phyloP scores from a whole-genome alignment of 1,140 invertebrate species.

The Halyomorpha halys region DNA sequence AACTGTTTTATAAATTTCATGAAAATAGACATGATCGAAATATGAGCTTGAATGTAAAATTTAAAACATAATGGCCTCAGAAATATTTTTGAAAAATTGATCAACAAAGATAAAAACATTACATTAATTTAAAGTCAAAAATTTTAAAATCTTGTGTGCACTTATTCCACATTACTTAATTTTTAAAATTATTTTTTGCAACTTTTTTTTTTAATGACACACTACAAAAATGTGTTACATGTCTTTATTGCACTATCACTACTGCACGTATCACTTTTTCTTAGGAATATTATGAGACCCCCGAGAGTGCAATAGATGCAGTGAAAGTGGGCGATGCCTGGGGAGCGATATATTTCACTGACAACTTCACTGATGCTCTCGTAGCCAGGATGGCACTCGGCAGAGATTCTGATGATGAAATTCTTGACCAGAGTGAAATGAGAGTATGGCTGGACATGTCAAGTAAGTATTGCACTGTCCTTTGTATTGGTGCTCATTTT shows the following conservation, averaged over 20 bases:
- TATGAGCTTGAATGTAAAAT: too few species aligned
- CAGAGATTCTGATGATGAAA: conserved; percentile 53
- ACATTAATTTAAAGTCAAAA: too few species aligned
- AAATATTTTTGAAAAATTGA: too few species aligned
- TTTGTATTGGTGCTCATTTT: too few species aligned
- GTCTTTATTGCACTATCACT: background rate
- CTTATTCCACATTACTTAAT: too few species aligned
- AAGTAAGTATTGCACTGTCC: conserved; percentile 49
- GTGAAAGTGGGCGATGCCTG: conserved; percentile 66
- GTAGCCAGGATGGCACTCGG: conserved; percentile 57
- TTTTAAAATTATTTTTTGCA: too few species aligned
- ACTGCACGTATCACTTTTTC: conserved; percentile 6
- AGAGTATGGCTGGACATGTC: conserved; percentile 79
- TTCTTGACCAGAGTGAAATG: conserved; percentile 60
- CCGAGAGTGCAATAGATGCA: conserved; percentile 49
- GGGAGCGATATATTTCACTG: conserved; percentile 67
- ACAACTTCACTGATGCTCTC: conserved; percentile 71
- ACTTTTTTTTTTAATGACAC: too few species aligned
- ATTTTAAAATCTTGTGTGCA: too few species aligned
- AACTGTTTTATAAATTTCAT: too few species aligned
- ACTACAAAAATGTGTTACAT: background rate
- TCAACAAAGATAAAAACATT: too few species aligned
- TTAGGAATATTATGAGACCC: conserved; percentile 36
- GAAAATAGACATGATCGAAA: too few species aligned
- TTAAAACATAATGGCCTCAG: too few species aligned